Conservation (phyloP, 2,113 vertebrate genomes). For the Paradoxurus hermaphroditus region DNA sequence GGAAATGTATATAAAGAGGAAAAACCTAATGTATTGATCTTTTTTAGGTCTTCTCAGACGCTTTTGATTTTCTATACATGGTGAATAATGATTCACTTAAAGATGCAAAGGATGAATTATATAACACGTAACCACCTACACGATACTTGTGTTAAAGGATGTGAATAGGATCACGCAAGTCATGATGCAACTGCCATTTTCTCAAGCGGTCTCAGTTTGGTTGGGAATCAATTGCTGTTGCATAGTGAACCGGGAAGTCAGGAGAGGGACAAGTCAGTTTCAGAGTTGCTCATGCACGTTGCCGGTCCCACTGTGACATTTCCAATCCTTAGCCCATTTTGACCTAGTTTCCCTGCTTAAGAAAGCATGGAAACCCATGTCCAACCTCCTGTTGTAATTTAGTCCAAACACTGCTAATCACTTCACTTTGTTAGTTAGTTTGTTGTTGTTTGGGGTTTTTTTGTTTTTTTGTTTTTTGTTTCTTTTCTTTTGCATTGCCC, state of each 20-base stretch:
- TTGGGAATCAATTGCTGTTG: background rate
- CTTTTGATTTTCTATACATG: background rate
- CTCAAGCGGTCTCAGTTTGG: background rate
- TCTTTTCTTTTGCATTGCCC: background rate
- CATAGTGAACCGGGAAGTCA: background rate
- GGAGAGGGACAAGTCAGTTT: background rate
- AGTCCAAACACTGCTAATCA: background rate
- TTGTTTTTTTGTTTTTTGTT: too few species aligned
- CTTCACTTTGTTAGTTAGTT: too few species aligned
- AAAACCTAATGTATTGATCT: background rate
- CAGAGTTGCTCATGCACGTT: background rate
- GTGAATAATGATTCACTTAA: background rate
- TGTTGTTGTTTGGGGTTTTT: too few species aligned
- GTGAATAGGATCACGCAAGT: background rate
- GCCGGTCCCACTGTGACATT: background rate
- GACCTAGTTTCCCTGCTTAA: background rate
- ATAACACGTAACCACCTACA: background rate
- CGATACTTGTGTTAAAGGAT: background rate
- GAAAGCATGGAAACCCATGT: too few species aligned
- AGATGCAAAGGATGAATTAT: background rate
- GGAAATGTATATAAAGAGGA: background rate
- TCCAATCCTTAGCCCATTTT: too few species aligned
- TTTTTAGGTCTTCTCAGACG: background rate
- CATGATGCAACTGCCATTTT: background rate
- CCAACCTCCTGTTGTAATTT: background rate